Conservation (phyloP, 2,888 invertebrate genomes). For the Pasiphila rectangulata region DNA sequence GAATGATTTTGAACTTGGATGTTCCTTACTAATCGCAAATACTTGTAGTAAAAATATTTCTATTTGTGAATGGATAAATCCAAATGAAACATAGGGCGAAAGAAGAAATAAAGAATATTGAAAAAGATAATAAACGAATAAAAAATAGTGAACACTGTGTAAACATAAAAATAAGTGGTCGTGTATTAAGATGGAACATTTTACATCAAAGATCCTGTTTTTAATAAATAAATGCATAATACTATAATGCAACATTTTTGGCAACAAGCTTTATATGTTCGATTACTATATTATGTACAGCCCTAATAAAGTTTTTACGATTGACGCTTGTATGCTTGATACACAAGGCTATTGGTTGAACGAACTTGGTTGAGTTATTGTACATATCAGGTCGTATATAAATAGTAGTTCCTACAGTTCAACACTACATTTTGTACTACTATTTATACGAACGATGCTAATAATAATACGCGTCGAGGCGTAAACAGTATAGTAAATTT, state of each 20-base stretch:
- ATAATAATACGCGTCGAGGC: too few relatives aligned
- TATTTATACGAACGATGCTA: neutral
- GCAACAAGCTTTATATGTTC: slow-evolving; percentile 39
- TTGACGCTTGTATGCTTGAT: slow-evolving; percentile 40
- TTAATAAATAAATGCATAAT: neutral
- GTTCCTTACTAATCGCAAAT: too few relatives aligned
- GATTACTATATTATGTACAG: slow-evolving; percentile 40
- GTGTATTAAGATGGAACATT: neutral
- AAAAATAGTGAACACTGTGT: too few relatives aligned
- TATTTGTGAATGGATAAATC: too few relatives aligned
- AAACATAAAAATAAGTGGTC: too few relatives aligned
- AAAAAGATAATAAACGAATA: too few relatives aligned
- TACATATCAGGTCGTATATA: slow-evolving; percentile 11
- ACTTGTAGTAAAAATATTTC: too few relatives aligned
- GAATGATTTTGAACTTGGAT: neutral
- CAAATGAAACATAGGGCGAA: too few relatives aligned
- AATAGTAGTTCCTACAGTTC: neutral
- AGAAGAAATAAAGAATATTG: too few relatives aligned
- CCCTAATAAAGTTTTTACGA: slow-evolving; percentile 38
- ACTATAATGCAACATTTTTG: slow-evolving; percentile 17
- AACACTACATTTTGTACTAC: neutral
- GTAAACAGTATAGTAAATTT: too few relatives aligned
- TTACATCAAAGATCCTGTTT: neutral
- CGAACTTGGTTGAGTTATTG: slow-evolving; percentile 38
- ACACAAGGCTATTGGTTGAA: slow-evolving; percentile 51